Evolutionary conservation across 2,888 invertebrate genomes (phyloP), one percentile per base, ranked within the genome.

Genomic region (Dicyrtomina minuta): DNA sequence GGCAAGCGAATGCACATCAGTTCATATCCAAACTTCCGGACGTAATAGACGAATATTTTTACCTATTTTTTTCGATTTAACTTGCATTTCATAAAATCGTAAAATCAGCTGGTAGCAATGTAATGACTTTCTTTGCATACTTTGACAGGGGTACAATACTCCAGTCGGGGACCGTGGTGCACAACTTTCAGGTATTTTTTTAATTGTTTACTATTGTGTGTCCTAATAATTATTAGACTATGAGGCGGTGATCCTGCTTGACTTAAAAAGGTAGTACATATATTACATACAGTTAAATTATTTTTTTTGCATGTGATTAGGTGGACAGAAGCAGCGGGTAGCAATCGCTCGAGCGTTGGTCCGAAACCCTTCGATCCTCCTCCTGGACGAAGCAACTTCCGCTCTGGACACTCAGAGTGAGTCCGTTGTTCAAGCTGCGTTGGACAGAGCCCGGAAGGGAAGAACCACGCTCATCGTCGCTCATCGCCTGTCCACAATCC

Each of bases 331-430:
- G n/a, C n/a, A n/a, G n/a, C n/a, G n/a, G n/a, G n/a, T n/a, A n/a
- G n/a, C n/a, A n/a, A n/a, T n/a, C n/a, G n/a, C n/a, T n/a, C n/a
- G n/a, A n/a, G n/a, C n/a, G n/a, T n/a, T n/a, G n/a, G n/a, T n/a
- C n/a, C n/a, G n/a, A n/a, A n/a, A n/a, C n/a, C n/a, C 93, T 0
- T 87, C 86, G 77, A 88, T 93, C 75, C 83, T 90, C 46, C 82
- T 90, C 1, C 83, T 90, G 46, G 46, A 46, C 46, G 46, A n/a
- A 79, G 92, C 92, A 0, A 93, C 93, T 0, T 92, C 92, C 0
- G 92, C 92, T 0, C 82, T 92, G 76, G 93, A 93, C 83, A 88
- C 89, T 1, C 88, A 89, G 76, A 91, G 90, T 75, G 93, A 93
- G 80, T 86, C 88, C 1, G 87, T 90, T 81, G 94, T 96, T 0